Base-by-base conservation (phyloP, 1,140 invertebrate genomes). In the Drosophila eugracilis region DNA sequence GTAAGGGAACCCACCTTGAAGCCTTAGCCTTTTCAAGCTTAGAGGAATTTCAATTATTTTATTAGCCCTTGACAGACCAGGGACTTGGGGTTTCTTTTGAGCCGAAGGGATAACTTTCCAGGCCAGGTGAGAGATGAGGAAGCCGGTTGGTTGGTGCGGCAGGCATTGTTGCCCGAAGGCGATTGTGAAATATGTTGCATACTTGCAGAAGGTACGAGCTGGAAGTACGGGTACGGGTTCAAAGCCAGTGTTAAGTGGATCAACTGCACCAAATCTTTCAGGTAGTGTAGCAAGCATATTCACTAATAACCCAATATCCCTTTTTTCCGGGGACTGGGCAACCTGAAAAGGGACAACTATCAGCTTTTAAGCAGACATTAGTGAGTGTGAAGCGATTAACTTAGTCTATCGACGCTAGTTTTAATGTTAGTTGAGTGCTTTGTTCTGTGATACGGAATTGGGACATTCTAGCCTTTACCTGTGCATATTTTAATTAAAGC, bases 31-130 rank as follows among this genome's bases (percentile, higher is more conserved):
- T 66, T 63, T 52, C 44, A 71, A 78, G 78, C 81, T 78, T 54
- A 53, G 60, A 80, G 70, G 78, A 86, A 88, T 86, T 86, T 86
- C 78, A 86, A 89, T 86, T 86, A 86, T 86, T 86, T 86, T 86
- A 88, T 88, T 86, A 86, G 83, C 83, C 70, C 83, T 69, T 78
- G 74, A 75, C 73, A 71, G 53, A 44, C 73, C 47, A n/a, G 47
- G 24, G 62, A 73, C 62, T 55, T 62, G 50, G 57, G 62, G 78
- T 41, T 85, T 81, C 76, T 32, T 59, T 73, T 55, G 50, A 75
- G 50, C 58, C 48, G 21, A 74, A 74, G 78, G 81, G 78, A 85
- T 81, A 81, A 77, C 59, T 73, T 65, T 65, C 19, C 42, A 36
- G 53, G 53, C 17, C 70, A 84, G 69, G 78, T 81, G 70, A 80